These are phyloP conservation scores for Eucidaris tribuloides DNA, from an alignment of 35 echinoderm and acorn worm genomes.

Conservation along the genomic window DNA sequence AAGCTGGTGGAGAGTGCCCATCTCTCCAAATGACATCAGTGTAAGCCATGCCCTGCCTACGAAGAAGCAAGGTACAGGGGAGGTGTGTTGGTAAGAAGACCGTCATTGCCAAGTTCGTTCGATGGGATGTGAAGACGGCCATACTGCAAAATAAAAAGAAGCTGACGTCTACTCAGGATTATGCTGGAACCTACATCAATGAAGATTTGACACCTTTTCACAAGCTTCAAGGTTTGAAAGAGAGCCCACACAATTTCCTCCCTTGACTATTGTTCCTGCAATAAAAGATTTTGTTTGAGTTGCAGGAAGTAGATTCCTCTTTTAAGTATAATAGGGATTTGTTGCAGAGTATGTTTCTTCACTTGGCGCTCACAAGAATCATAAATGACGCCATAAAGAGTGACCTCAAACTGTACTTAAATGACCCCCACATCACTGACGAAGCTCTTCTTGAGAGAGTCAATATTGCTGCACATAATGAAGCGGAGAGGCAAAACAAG, in stretches of 20 bases:
- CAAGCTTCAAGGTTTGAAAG: constrained; percentile 16
- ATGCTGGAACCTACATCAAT: too few relatives aligned
- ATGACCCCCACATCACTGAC: constrained; percentile 13
- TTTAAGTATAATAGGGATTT: constrained; percentile 32
- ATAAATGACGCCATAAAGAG: not conserved
- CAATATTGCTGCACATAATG: not conserved
- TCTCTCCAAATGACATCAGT: too few relatives aligned
- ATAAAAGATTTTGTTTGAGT: constrained; percentile 55
- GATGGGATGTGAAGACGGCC: too few relatives aligned
- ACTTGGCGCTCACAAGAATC: constrained; percentile 34
- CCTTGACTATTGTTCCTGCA: constrained; percentile 32
- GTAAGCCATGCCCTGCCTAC: too few relatives aligned
- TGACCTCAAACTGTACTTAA: constrained; percentile 9
- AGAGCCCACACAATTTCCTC: constrained; percentile 41
- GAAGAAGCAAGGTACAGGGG: too few relatives aligned
- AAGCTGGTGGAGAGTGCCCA: too few relatives aligned
- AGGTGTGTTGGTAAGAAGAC: too few relatives aligned
- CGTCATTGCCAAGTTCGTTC: too few relatives aligned
- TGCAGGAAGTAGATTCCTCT: constrained; percentile 1
- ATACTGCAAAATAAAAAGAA: too few relatives aligned
- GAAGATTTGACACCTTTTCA: too few relatives aligned
- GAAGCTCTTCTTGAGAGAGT: constrained; percentile 40
- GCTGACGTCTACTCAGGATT: too few relatives aligned
- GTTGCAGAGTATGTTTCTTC: constrained; percentile 38
- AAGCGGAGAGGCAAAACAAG: not conserved